A percentile compares a stretch with the other conserved stretches of the same genome.
Evolutionary conservation across 2,888 invertebrate species (phyloP).

Genomic region (Cerastis leucographa): DNA sequence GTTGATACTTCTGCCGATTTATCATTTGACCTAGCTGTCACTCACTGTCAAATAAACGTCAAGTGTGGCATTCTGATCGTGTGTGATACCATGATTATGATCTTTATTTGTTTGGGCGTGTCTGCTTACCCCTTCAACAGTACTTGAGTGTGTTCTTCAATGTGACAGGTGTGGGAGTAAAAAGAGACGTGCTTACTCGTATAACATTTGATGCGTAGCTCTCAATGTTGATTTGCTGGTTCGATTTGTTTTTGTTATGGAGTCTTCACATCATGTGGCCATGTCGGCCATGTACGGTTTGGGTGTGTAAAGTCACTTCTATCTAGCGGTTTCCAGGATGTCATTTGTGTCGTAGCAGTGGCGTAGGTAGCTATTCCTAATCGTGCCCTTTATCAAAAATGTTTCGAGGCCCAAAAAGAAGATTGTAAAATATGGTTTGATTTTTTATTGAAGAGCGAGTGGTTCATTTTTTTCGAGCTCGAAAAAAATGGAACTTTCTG

Average conservation of each 20-base stretch:
- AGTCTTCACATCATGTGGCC: background rate
- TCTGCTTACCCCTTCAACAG: background rate
- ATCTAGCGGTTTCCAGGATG: no score
- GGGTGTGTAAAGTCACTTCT: no score
- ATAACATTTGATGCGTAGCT: background rate
- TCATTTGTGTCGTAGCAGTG: no score
- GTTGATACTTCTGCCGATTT: constrained; percentile 3
- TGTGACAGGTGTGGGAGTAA: background rate
- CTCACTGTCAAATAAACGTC: constrained; percentile 7
- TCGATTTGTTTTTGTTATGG: background rate
- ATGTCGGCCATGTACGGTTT: no score
- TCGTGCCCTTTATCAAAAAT: no score
- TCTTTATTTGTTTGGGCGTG: constrained; percentile 7
- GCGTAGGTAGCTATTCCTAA: no score
- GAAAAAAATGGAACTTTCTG: no score
- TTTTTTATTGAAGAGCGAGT: no score
- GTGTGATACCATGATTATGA: constrained; percentile 10
- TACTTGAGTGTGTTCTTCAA: background rate
- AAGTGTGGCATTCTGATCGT: constrained; percentile 11
- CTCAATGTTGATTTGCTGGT: background rate
- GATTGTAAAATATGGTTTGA: no score
- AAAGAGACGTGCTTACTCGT: background rate
- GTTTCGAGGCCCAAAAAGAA: no score
- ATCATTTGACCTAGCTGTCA: constrained; percentile 8
- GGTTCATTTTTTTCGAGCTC: no score